These are phyloP conservation scores for Drosophila tani DNA, from an alignment of 1,140 invertebrate genomes.

Conservation along the genomic window DNA sequence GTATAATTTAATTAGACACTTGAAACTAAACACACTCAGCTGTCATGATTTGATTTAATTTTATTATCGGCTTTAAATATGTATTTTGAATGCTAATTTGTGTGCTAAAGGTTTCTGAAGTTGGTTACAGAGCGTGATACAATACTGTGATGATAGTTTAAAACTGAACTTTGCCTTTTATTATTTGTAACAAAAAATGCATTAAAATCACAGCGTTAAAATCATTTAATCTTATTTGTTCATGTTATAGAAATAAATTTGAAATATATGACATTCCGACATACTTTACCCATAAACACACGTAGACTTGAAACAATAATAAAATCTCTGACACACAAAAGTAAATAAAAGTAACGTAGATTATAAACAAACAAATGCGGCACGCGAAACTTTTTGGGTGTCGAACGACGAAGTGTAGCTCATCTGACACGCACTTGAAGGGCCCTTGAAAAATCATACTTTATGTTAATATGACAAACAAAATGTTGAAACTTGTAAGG, in stretches of 20 bases:
- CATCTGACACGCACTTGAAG: conserved; percentile 37
- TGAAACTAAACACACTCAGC: conserved; percentile 67
- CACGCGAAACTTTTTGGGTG: conserved; percentile 52
- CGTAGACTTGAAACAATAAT: conserved; percentile 59
- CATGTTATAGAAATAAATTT: not conserved
- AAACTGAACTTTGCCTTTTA: not conserved
- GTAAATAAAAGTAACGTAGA: conserved; percentile 44
- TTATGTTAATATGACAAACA: conserved; percentile 66
- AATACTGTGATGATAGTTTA: not conserved
- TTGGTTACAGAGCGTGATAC: not conserved
- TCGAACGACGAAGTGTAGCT: conserved; percentile 32
- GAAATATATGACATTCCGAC: conserved; percentile 39
- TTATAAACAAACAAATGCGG: conserved; percentile 56
- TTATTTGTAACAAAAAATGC: too few relatives aligned
- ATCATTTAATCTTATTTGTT: too few relatives aligned
- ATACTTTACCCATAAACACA: conserved; percentile 37
- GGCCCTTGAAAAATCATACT: conserved; percentile 65
- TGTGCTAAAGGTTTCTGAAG: conserved; percentile 34
- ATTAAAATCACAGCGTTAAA: too few relatives aligned
- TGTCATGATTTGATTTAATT: conserved; percentile 55
- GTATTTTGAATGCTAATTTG: conserved; percentile 59
- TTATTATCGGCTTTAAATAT: conserved; percentile 35
- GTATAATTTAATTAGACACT: conserved; percentile 79
- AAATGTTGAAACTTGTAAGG: conserved; percentile 47
- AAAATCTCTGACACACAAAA: conserved; percentile 17